Evolutionary conservation across 2,797 vertebrate species (phyloP).

Genomic region (Zenarchopterus dispar): DNA sequence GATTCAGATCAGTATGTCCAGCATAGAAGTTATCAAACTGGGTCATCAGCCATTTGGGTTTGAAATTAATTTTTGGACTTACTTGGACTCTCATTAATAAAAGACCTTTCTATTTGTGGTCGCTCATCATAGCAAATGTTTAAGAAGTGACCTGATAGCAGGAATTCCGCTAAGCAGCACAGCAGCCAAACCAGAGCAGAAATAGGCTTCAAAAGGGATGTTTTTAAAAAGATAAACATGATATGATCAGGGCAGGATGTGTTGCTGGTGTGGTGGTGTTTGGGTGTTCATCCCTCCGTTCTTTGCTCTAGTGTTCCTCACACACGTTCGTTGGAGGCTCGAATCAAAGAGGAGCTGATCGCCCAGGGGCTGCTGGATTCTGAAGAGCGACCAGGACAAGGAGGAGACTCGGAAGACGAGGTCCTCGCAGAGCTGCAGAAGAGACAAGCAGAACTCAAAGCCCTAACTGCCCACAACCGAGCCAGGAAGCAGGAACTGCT

Average conservation of each 20-base stretch:
- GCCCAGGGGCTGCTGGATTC: constrained; percentile 95
- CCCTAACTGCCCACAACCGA: constrained; percentile 91
- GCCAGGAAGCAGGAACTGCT: constrained; percentile 95
- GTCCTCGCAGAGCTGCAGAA: constrained; percentile 94
- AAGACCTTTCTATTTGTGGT: too few species aligned
- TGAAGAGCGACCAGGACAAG: constrained; percentile 89
- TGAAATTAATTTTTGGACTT: too few species aligned
- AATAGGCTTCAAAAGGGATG: too few species aligned
- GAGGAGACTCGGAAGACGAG: constrained; percentile 94
- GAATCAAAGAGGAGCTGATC: constrained; percentile 97
- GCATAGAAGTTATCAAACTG: too few species aligned
- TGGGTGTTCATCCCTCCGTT: neutral
- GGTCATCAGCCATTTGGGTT: too few species aligned
- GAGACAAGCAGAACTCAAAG: constrained; percentile 95
- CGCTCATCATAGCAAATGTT: too few species aligned
- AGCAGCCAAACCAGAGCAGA: too few species aligned
- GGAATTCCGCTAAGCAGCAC: too few species aligned
- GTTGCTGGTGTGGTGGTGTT: neutral
- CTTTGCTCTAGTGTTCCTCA: constrained; percentile 88
- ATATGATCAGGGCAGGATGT: too few species aligned
- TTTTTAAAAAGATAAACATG: too few species aligned
- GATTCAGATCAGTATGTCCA: neutral
- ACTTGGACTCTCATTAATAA: too few species aligned
- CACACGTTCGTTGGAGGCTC: constrained; percentile 94
- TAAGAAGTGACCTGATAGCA: too few species aligned